Evolutionary conservation across 2,888 invertebrate species (phyloP), one percentile per base, ranked within the genome.

Genomic region (Drosophila mettleri): DNA sequence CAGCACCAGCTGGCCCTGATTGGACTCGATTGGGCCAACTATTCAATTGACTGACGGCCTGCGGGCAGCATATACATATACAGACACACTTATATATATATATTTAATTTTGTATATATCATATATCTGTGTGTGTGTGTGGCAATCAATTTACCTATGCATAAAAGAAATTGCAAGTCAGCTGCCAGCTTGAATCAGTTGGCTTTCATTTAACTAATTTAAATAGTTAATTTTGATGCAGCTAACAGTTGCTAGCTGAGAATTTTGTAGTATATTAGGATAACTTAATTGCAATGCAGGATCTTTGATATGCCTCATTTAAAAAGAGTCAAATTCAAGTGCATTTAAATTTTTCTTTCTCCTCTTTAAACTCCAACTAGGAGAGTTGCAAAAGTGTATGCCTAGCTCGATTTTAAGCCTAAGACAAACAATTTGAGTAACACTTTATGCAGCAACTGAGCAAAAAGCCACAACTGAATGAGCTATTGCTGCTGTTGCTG

Each of bases 1-100:
- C 55, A 43, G 24, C 38, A 36, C 31, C 85, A 70, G 70, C 74
- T 82, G 77, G 55, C 66, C 64, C 54, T 82, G 84, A 81, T 84
- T 84, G 84, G 71, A 24, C 68, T 55, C 53, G 64, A 69, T 69
- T 61, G 53, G 69, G 41, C 55, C 62, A 59, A 64, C 70, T 71
- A 80, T 55, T 67, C 69, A 69, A 70, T 60, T 57, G 70, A 52
- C 41, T 67, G 65, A 45, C 18, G 54, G 57, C 55, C 61, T 38
- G 54, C 36, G 27, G 66, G 18, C 24, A 16, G 10, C 2, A 20
- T 5, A n/a, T 16, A 20, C 14, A n/a, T 14, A 16, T n/a, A 20
- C 5, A 14, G 1, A 16, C 29, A 16, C 20, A n/a, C 16, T 6
- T n/a, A 14, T 39, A 18, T 18, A 38, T 8, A 18, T 31, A n/a